Percentiles rank a stretch among this genome's conserved stretches.
phyloP scores from a whole-genome alignment of 2,113 vertebrate species.

The Colius striatus region DNA sequence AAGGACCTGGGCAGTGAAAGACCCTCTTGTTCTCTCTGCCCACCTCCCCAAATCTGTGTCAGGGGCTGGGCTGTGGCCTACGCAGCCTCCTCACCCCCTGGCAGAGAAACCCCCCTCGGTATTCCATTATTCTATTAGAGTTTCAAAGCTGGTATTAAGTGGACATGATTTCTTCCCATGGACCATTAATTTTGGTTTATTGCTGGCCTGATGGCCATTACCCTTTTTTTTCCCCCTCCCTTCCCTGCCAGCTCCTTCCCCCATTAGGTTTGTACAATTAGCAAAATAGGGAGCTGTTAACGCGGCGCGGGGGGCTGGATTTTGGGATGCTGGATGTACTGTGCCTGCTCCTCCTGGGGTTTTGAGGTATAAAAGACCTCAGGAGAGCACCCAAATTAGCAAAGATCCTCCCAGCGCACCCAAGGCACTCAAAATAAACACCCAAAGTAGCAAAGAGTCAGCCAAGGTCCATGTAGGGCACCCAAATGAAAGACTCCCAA shows the following conservation, averaged over 20 bases:
- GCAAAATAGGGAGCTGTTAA: slow-evolving; percentile 60
- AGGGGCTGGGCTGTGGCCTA: slow-evolving; percentile 37
- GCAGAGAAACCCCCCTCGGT: slow-evolving; percentile 6
- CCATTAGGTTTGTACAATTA: slow-evolving; percentile 83
- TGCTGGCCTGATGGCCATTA: slow-evolving; percentile 82
- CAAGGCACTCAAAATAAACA: not conserved
- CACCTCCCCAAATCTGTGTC: not conserved
- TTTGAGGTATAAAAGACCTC: too few species aligned
- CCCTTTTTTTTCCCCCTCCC: slow-evolving; percentile 45
- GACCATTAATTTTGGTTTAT: slow-evolving; percentile 86
- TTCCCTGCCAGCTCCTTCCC: slow-evolving; percentile 69
- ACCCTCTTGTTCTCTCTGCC: not conserved
- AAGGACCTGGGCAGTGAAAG: accelerated
- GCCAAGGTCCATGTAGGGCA: not conserved
- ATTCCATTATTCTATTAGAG: slow-evolving; percentile 74
- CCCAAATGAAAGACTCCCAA: not conserved
- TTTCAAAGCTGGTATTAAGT: slow-evolving; percentile 80
- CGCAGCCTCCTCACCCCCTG: slow-evolving; percentile 27
- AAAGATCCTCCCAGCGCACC: not conserved
- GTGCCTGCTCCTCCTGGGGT: too few species aligned
- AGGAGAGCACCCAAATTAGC: too few species aligned
- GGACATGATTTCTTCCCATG: slow-evolving; percentile 82
- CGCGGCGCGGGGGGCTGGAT: not conserved
- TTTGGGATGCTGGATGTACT: not conserved
- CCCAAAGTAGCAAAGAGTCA: too few species aligned